Evolutionary conservation across 1,140 invertebrate species (phyloP).

Genomic region (Drosophila lowei): DNA sequence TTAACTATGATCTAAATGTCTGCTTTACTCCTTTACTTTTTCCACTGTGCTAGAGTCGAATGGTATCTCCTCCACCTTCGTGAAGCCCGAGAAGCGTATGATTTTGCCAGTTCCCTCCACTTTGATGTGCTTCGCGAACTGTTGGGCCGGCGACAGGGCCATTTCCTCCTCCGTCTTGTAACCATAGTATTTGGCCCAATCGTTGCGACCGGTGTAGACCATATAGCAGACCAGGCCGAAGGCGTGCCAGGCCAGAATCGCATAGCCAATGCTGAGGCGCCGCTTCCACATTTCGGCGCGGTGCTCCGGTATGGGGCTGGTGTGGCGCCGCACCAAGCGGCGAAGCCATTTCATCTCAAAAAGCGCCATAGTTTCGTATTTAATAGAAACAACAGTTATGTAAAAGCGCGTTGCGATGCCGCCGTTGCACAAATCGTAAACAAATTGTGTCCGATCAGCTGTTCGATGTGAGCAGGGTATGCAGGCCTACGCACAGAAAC

Average conservation of each 20-base stretch:
- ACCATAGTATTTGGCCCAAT: conserved; percentile 87
- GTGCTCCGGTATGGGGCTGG: conserved; percentile 85
- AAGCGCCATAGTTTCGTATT: conserved; percentile 55
- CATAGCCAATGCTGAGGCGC: conserved; percentile 85
- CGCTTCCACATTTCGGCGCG: conserved; percentile 85
- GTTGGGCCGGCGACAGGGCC: conserved; percentile 83
- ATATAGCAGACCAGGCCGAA: conserved; percentile 86
- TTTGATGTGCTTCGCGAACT: conserved; percentile 72
- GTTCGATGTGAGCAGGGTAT: not conserved
- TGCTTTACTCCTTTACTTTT: conserved; percentile 42
- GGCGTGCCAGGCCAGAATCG: conserved; percentile 86
- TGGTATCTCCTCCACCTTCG: conserved; percentile 70
- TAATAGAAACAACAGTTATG: not conserved
- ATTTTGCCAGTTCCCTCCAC: conserved; percentile 81
- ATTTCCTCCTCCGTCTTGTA: conserved; percentile 85
- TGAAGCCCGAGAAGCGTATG: conserved; percentile 72
- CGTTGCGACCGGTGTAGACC: conserved; percentile 85
- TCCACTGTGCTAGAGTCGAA: conserved; percentile 55
- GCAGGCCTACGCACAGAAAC: not conserved
- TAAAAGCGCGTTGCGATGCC: conserved; percentile 22
- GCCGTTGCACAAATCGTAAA: conserved; percentile 29
- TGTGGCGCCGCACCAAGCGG: conserved; percentile 85
- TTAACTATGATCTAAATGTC: conserved; percentile 12
- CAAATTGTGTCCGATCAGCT: conserved; percentile 23
- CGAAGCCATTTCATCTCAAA: conserved; percentile 84